Evolutionary conservation across 2,797 vertebrate genomes (phyloP).

Genomic region (Protosalanx chinensis): DNA sequence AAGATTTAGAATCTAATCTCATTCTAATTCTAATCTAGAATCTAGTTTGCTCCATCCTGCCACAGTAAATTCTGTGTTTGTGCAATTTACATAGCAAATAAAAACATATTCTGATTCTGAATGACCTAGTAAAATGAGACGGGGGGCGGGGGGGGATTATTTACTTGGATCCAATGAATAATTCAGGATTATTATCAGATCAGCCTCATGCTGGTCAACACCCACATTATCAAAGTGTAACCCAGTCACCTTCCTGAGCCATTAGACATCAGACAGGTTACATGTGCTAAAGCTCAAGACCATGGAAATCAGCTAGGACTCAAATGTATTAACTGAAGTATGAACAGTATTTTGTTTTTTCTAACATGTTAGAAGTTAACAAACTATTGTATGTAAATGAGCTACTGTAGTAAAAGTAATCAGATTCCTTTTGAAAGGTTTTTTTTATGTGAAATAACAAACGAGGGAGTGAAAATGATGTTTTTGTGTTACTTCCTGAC

Average conservation of each 20-base stretch:
- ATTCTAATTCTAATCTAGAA: background rate
- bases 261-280: background rate
- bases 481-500: background rate
- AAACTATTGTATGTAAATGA: background rate
- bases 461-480: background rate
- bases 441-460: background rate
- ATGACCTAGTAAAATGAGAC: background rate
- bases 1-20: no score
- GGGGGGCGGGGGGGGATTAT: background rate
- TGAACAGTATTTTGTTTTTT: background rate
- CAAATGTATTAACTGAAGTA: background rate
- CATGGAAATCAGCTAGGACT: background rate
- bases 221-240: slow-evolving; percentile 23
- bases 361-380: background rate
- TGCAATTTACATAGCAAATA: no score
- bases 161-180: slow-evolving; percentile 10
- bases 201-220: background rate
- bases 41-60: background rate
- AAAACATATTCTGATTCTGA: background rate
- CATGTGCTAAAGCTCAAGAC: background rate
- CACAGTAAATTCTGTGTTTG: no score
- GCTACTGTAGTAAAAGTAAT: background rate
- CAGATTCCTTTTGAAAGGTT: background rate
- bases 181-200: slow-evolving; percentile 28
- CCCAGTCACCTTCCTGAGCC: slow-evolving; percentile 11